Evolutionary conservation across 2,113 vertebrate species (phyloP).

Genomic region (Lontra canadensis): DNA sequence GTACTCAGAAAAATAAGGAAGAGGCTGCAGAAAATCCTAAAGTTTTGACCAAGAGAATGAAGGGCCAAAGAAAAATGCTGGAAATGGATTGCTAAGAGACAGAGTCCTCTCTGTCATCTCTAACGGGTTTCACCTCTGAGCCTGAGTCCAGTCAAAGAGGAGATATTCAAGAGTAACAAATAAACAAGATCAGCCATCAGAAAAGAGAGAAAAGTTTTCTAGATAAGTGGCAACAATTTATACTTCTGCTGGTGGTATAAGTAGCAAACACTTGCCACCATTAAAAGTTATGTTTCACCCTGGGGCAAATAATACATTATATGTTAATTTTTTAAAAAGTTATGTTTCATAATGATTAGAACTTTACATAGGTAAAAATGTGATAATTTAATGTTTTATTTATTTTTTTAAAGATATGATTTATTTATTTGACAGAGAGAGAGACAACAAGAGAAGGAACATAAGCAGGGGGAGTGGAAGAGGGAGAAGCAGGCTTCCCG

Average conservation of each 20-base stretch:
- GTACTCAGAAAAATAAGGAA: not conserved
- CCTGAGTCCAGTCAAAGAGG: not conserved
- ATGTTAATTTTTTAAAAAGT: too few species aligned
- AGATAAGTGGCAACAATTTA: not conserved
- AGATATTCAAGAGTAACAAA: not conserved
- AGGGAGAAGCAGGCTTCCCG: too few species aligned
- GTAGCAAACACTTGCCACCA: not conserved
- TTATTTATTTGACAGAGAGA: too few species aligned
- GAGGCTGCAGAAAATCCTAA: not conserved
- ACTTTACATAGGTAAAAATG: not conserved
- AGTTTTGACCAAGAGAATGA: not conserved
- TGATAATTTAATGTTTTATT: not conserved
- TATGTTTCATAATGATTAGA: not conserved
- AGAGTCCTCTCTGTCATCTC: not conserved
- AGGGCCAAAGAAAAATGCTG: not conserved
- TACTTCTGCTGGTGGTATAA: not conserved
- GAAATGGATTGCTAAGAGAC: not conserved
- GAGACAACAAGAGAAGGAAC: too few species aligned
- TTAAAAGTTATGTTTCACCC: not conserved
- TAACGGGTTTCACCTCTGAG: not conserved
- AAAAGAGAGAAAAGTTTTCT: not conserved
- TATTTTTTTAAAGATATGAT: too few species aligned
- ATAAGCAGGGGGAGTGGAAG: too few species aligned
- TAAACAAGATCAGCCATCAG: not conserved
- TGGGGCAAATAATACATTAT: too few species aligned